These are phyloP conservation scores for Maccullochella peelii DNA, from an alignment of 2,113 vertebrate species.

Conservation along the genomic window DNA sequence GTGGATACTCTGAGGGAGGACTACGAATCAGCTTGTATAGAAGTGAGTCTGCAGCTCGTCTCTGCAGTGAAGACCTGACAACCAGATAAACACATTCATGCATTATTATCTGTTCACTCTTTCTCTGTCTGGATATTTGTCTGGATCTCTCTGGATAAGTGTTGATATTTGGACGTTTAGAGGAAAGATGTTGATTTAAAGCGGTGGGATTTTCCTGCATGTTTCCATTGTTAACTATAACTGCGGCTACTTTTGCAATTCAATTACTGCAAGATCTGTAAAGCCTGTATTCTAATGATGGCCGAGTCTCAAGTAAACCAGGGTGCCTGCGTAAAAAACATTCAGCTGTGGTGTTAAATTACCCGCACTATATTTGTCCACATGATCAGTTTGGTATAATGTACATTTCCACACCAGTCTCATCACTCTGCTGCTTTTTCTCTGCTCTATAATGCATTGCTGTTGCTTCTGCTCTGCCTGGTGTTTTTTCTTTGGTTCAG, in stretches of 20 bases:
- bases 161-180: neutral
- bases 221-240: neutral
- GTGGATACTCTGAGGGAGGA: neutral
- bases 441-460: neutral
- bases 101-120: neutral
- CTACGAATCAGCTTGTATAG: neutral
- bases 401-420: too few species aligned
- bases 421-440: too few species aligned
- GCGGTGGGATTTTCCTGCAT: neutral
- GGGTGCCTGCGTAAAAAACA: too few species aligned
- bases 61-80: neutral
- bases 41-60: neutral
- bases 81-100: neutral
- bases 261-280: neutral
- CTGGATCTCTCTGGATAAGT: too few species aligned
- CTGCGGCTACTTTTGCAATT: neutral
- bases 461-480: neutral
- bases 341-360: too few species aligned
- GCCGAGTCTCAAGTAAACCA: too few species aligned
- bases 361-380: too few species aligned
- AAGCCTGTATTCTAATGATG: neutral
- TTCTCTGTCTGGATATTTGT: neutral
- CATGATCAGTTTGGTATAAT: too few species aligned
- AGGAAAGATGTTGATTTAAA: neutral
- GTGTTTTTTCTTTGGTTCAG: too few species aligned